A percentile compares a stretch with the other conserved stretches of the same genome.
Conservation (phyloP, 30 jellyfish, hydroid and myxozoan species). For the Mastigias papua region DNA sequence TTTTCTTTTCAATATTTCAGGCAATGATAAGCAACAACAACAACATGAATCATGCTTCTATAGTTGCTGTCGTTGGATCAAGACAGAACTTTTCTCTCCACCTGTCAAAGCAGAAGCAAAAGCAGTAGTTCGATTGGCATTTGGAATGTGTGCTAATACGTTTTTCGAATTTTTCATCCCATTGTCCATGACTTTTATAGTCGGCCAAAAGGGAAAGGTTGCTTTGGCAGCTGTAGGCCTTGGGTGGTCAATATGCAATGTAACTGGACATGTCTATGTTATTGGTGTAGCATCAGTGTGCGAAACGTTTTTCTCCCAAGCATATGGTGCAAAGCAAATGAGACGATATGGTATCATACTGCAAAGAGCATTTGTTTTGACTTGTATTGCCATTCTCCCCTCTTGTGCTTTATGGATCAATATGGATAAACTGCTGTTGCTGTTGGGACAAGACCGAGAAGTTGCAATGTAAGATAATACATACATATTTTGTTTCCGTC, state of each 20-base stretch:
- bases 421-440: conserved; percentile 31
- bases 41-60: conserved; percentile 13
- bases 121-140: conserved; percentile 34
- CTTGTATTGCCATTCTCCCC: conserved; percentile 48
- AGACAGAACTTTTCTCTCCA: conserved; percentile 29
- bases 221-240: conserved; percentile 66
- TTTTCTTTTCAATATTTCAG: neutral
- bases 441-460: conserved; percentile 54
- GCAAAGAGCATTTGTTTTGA: conserved; percentile 48
- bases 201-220: conserved; percentile 62
- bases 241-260: conserved; percentile 50
- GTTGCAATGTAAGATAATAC: conserved; percentile 66
- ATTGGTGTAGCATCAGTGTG: conserved; percentile 54
- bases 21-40: neutral
- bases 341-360: conserved; percentile 57
- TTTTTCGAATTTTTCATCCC: conserved; percentile 59
- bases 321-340: conserved; percentile 64
- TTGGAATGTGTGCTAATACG: conserved; percentile 52
- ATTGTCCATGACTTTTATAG: conserved; percentile 16
- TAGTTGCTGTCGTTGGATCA: conserved; percentile 15
- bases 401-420: conserved; percentile 68
- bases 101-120: conserved; percentile 31
- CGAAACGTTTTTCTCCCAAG: conserved; percentile 70
- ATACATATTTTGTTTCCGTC: neutral
- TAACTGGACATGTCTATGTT: conserved; percentile 56